phyloP scores from a whole-genome alignment of 2,888 invertebrate species.

The Cenopis cana region DNA sequence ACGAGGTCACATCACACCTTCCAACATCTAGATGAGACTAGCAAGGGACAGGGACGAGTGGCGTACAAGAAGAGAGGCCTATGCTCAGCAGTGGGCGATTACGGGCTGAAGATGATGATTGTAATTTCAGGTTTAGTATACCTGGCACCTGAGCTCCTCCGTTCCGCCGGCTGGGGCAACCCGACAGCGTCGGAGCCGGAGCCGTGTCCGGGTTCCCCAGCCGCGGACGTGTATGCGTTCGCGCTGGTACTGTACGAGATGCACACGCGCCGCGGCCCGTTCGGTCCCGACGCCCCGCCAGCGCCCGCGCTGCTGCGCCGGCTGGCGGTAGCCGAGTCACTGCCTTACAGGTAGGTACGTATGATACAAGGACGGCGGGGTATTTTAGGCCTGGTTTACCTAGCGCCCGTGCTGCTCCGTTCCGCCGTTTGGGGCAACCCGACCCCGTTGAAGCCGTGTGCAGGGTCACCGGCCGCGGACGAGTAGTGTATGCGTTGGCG shows the following conservation, averaged over 20 bases:
- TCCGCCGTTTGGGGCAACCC: slow-evolving; percentile 76
- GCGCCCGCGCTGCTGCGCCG: slow-evolving; percentile 87
- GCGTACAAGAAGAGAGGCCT: no score
- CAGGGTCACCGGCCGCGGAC: slow-evolving; percentile 91
- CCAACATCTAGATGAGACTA: no score
- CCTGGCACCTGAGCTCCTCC: slow-evolving; percentile 91
- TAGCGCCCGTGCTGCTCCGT: slow-evolving; percentile 91
- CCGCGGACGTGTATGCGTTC: slow-evolving; percentile 94
- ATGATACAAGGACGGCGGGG: slow-evolving; percentile 48
- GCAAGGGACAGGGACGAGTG: no score
- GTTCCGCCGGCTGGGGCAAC: slow-evolving; percentile 76
- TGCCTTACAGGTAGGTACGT: slow-evolving; percentile 86
- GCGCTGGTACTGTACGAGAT: slow-evolving; percentile 95
- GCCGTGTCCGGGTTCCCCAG: slow-evolving; percentile 86
- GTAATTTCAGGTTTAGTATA: slow-evolving; percentile 89
- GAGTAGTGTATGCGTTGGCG: slow-evolving; percentile 94
- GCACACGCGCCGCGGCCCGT: slow-evolving; percentile 94
- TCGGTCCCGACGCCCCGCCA: slow-evolving; percentile 88
- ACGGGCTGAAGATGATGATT: no score
- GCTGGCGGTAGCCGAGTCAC: slow-evolving; percentile 81
- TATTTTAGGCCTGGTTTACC: slow-evolving; percentile 88
- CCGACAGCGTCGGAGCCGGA: slow-evolving; percentile 67
- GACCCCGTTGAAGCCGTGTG: slow-evolving; percentile 63
- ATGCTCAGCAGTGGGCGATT: no score
- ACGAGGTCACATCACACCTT: no score